A percentile compares a stretch with the other conserved stretches of the same genome.
Evolutionary conservation across 2,113 vertebrate species (phyloP).

Genomic region (Argyrosomus japonicus): DNA sequence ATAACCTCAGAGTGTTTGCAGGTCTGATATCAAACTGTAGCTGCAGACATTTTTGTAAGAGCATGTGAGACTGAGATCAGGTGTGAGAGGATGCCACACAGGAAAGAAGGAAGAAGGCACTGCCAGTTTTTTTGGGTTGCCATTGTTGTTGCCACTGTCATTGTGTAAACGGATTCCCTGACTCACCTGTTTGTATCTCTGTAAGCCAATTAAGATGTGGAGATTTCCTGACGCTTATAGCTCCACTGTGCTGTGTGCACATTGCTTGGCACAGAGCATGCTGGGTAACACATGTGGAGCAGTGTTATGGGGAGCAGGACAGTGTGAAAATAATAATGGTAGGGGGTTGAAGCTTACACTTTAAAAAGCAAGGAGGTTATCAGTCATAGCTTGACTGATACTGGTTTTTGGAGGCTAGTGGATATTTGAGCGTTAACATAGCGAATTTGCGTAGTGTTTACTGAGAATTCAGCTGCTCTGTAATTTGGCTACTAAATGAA

Average conservation of each 20-base stretch:
- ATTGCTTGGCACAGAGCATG: slow-evolving; percentile 40
- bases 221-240: slow-evolving; percentile 80
- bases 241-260: slow-evolving; percentile 53
- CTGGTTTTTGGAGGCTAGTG: neutral
- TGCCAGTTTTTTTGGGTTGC: slow-evolving; percentile 16
- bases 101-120: slow-evolving; percentile 8
- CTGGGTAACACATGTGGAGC: slow-evolving; percentile 44
- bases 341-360: neutral
- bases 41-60: slow-evolving; percentile 16
- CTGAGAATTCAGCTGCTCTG: neutral
- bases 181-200: slow-evolving; percentile 80
- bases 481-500: neutral
- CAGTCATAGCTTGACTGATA: neutral
- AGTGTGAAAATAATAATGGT: neutral
- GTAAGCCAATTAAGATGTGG: slow-evolving; percentile 79
- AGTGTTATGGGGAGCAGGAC: slow-evolving; percentile 12
- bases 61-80: slow-evolving; percentile 25
- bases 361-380: neutral
- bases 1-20: neutral
- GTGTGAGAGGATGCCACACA: slow-evolving; percentile 26
- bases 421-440: neutral
- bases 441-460: neutral
- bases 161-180: slow-evolving; percentile 80
- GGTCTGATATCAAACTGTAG: neutral
- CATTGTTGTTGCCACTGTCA: slow-evolving; percentile 64